phyloP scores from a whole-genome alignment of 2,888 invertebrate genomes.

The Barypeithes pellucidus region DNA sequence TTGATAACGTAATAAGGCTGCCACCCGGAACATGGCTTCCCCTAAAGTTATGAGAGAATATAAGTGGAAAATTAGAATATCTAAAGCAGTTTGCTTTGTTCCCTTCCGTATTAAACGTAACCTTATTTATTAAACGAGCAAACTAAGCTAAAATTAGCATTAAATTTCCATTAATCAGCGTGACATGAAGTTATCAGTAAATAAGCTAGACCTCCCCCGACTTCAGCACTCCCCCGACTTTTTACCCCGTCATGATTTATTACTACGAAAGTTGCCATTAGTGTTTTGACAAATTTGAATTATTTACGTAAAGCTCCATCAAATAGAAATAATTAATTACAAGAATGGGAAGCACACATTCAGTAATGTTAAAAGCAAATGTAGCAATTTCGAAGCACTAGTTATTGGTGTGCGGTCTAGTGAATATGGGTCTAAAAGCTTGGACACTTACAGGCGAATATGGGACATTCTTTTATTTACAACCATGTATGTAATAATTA shows the following conservation, averaged over 20 bases:
- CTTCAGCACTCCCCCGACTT: slow-evolving; percentile 55
- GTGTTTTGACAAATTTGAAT: slow-evolving; percentile 36
- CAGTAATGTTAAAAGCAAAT: too few species aligned
- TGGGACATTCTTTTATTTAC: too few species aligned
- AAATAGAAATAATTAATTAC: slow-evolving; percentile 7
- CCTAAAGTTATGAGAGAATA: slow-evolving; percentile 64
- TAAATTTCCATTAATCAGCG: slow-evolving; percentile 70
- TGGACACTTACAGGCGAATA: too few species aligned
- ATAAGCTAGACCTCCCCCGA: slow-evolving; percentile 67
- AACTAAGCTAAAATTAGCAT: slow-evolving; percentile 69
- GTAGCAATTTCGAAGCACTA: too few species aligned
- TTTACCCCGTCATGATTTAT: slow-evolving; percentile 52
- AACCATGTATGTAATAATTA: too few species aligned
- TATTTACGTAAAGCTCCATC: neutral
- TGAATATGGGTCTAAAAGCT: too few species aligned
- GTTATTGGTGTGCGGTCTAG: too few species aligned
- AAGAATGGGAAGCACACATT: neutral
- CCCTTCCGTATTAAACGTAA: slow-evolving; percentile 66
- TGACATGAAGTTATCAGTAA: slow-evolving; percentile 71
- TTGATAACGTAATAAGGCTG: slow-evolving; percentile 55
- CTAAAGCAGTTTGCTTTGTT: slow-evolving; percentile 65
- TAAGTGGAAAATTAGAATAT: slow-evolving; percentile 67
- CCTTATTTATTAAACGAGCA: slow-evolving; percentile 69
- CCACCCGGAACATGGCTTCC: slow-evolving; percentile 56
- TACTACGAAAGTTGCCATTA: slow-evolving; percentile 42